A percentile compares a stretch with the other conserved stretches of the same genome.
Conservation (phyloP, 2,888 invertebrate genomes). For the Campoplex capitator region DNA sequence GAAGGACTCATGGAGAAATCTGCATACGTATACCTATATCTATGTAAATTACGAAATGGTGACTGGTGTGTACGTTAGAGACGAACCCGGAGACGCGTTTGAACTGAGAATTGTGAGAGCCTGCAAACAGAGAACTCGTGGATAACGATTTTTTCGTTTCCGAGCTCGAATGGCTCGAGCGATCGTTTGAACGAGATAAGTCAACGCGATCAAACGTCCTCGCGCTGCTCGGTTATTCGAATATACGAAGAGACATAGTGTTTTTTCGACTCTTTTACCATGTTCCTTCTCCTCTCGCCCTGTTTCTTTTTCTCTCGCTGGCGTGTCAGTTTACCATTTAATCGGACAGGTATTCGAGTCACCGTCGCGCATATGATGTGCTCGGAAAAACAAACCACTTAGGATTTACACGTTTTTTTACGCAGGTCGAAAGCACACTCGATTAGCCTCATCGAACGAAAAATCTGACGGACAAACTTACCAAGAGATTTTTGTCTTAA, state of each 20-base stretch:
- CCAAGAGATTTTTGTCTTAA: not conserved
- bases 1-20: not conserved
- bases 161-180: conserved; percentile 17
- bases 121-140: conserved; percentile 19
- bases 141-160: conserved; percentile 44
- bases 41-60: conserved; percentile 30
- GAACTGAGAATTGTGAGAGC: conserved; percentile 6
- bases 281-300: not conserved
- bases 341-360: conserved; percentile 22
- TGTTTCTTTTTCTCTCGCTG: not conserved
- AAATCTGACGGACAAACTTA: not conserved
- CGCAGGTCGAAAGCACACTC: not conserved
- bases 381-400: not conserved
- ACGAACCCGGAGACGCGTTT: conserved; percentile 16
- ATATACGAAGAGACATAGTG: not conserved
- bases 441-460: not conserved
- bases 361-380: not conserved
- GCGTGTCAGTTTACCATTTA: conserved; percentile 3
- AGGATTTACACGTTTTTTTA: conserved; percentile 12
- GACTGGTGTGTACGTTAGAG: conserved; percentile 1
- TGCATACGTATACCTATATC: not conserved
- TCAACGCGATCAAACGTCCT: conserved; percentile 33
- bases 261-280: not conserved
- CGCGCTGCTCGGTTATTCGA: not conserved
- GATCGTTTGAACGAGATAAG: conserved; percentile 32